Percentiles rank a stretch among this genome's conserved stretches.
Evolutionary conservation across 2,888 invertebrate species (phyloP).

Genomic region (Lithosia quadra): DNA sequence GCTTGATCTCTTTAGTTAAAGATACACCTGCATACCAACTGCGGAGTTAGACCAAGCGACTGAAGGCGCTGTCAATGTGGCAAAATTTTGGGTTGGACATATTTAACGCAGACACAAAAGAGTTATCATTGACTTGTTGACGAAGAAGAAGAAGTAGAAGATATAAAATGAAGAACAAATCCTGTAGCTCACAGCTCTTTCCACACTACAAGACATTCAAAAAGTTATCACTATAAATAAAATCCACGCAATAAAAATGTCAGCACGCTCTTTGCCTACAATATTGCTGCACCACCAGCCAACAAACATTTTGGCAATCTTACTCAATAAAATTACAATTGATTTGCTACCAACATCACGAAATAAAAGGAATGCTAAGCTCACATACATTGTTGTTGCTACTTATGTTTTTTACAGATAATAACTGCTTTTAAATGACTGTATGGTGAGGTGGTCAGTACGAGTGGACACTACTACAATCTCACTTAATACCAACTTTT

Average conservation of each 20-base stretch:
- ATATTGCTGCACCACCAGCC: conserved; percentile 13
- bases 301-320: conserved; percentile 63
- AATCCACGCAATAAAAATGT: neutral
- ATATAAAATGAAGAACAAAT: neutral
- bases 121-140: no score
- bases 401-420: conserved; percentile 17
- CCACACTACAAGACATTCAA: conserved; percentile 19
- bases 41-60: no score
- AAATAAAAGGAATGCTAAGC: conserved; percentile 18
- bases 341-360: conserved; percentile 27
- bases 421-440: conserved; percentile 19
- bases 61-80: no score
- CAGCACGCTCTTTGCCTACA: conserved; percentile 16
- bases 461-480: no score
- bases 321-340: conserved; percentile 54
- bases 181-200: conserved; percentile 13
- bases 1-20: neutral
- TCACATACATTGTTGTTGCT: conserved; percentile 37
- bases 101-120: no score
- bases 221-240: neutral
- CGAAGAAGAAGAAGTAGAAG: no score
- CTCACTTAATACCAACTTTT: no score
- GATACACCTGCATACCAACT: no score
- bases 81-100: no score
- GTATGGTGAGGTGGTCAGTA: no score